Base-by-base conservation (phyloP, 2,113 vertebrate genomes). In the Aptenodytes patagonicus region DNA sequence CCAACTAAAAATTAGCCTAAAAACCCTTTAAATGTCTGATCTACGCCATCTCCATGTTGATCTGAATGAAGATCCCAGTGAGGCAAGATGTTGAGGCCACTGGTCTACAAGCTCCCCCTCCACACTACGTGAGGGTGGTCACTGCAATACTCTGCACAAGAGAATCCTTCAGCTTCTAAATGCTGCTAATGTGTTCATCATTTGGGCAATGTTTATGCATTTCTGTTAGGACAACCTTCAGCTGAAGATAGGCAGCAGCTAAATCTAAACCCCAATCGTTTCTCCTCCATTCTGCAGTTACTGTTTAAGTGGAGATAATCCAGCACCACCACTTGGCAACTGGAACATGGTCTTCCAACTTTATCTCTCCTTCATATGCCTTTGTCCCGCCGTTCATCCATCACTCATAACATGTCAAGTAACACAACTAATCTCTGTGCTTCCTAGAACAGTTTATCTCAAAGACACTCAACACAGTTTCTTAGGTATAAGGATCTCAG, bases 401-500 rank as follows among this genome's bases (percentile, higher is more conserved):
- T 96, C 98, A 98, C 97, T 98, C 98, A 98, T 73, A 95, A 58
- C 97, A 97, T 73, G 97, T 98, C 99, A 98, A 96, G 94, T 49
- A 94, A 95, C 98, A 98, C 97, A 95, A 76, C 95, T 98, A 98
- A 98, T 98, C 98, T 98, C 90, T 95, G 42, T 91, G 95, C 76
- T 98, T 99, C 98, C 98, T 96, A 97, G 97, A 98, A 98, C 94
- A 91, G 86, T 88, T 97, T 98, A 97, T 98, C 97, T 94, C 89
- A 93, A 97, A 97, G 95, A 94, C 92, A 98, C 95, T 98, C 95
- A 92, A 75, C 95, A 94, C 83, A 82, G 95, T 90, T 97, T 95
- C 97, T 94, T 93, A 96, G 93, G 95, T 96, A 95, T 92, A 97
- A 97, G 70, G 96, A 94, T 95, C 85, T 95, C 83, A 7, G 72